Conservation (phyloP, 2,888 invertebrate genomes). For the Lordiphosa andalusiaca region DNA sequence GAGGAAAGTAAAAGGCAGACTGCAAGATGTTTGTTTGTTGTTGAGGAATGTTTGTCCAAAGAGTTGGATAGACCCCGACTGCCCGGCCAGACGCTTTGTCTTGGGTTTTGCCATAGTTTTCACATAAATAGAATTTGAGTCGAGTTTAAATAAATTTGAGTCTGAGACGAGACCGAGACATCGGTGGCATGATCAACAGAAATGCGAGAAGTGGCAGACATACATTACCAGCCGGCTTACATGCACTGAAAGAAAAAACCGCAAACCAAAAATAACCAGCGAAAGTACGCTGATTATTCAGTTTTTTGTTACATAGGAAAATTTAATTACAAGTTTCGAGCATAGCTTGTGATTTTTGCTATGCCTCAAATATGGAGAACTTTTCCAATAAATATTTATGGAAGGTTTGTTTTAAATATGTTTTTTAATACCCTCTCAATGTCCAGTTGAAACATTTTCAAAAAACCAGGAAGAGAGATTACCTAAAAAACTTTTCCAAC, state of each 20-base stretch:
- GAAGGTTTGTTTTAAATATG: too few species aligned
- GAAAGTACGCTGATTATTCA: too few species aligned
- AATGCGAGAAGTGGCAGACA: constrained; percentile 39
- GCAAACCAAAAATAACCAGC: neutral
- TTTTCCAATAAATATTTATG: too few species aligned
- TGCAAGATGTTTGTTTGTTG: constrained; percentile 19
- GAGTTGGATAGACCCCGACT: constrained; percentile 23
- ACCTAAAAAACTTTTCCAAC: too few species aligned
- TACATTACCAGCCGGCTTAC: constrained; percentile 1
- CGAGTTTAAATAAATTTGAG: constrained; percentile 1
- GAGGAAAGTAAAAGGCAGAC: constrained; percentile 39
- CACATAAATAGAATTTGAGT: constrained; percentile 36
- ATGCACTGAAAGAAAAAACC: constrained; percentile 15
- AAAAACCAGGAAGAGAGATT: too few species aligned
- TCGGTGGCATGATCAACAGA: constrained; percentile 47
- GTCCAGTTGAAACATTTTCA: too few species aligned
- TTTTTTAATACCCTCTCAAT: too few species aligned
- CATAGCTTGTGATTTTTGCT: too few species aligned
- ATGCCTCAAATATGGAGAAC: too few species aligned
- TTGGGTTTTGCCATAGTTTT: constrained; percentile 19
- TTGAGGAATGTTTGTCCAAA: constrained; percentile 25
- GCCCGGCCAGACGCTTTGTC: constrained; percentile 37
- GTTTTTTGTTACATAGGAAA: too few species aligned
- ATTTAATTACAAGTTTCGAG: too few species aligned
- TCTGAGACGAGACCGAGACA: constrained; percentile 12